These are phyloP conservation scores for Epizoanthus stellaris DNA, from an alignment of 92 coral and sea anemone species.

Conservation along the genomic window DNA sequence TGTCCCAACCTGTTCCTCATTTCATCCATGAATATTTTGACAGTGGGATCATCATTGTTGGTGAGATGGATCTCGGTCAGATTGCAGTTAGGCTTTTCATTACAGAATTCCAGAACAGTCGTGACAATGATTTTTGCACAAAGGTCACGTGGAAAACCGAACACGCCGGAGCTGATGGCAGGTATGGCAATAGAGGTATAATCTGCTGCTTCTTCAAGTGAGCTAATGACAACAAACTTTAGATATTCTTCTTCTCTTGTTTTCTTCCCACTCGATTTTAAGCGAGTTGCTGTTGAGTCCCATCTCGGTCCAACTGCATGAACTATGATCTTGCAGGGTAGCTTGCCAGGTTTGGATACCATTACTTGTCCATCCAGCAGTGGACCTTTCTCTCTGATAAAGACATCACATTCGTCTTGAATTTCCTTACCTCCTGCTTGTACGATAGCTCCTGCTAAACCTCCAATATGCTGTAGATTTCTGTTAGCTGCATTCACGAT, in stretches of 20 bases:
- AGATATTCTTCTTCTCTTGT: constrained; percentile 37
- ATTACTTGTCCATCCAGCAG: constrained; percentile 51
- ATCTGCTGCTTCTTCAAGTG: constrained; percentile 45
- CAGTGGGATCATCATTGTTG: constrained; percentile 60
- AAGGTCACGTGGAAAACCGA: constrained; percentile 59
- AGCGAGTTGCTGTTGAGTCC: background rate
- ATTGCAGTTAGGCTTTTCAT: constrained; percentile 34
- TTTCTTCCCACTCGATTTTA: background rate
- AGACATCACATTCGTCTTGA: constrained; percentile 55
- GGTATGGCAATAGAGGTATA: constrained; percentile 72
- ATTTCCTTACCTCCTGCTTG: constrained; percentile 61
- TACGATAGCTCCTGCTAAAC: constrained; percentile 57
- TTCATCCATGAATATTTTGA: constrained; percentile 48
- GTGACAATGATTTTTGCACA: constrained; percentile 70
- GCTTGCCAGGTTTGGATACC: constrained; percentile 53
- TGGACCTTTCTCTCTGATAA: background rate
- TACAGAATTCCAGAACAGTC: constrained; percentile 53
- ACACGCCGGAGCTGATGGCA: constrained; percentile 75
- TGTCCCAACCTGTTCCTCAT: constrained; percentile 53
- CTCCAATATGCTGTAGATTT: constrained; percentile 56
- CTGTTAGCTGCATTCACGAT: constrained; percentile 74
- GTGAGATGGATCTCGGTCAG: constrained; percentile 66
- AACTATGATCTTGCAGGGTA: constrained; percentile 69
- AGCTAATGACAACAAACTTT: constrained; percentile 37
- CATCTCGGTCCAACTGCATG: constrained; percentile 79